Evolutionary conservation across 2,113 vertebrate species (phyloP).

Genomic region (Pteruthius melanotis): DNA sequence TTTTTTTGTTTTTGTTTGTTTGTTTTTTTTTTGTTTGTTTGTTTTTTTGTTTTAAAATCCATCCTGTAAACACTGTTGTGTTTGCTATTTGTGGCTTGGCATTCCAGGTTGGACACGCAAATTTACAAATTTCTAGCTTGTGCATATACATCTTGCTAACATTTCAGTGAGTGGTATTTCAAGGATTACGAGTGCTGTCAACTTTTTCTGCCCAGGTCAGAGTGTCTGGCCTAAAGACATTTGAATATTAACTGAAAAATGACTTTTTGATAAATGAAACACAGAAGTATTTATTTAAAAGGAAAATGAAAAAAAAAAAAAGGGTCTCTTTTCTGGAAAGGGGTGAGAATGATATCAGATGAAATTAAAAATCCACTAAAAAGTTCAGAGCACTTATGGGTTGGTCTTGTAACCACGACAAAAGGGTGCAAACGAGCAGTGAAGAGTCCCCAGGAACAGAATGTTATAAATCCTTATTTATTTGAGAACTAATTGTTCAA

Average conservation of each 20-base stretch:
- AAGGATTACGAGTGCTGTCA: neutral
- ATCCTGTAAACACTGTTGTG: neutral
- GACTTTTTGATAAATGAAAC: neutral
- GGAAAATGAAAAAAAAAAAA: neutral
- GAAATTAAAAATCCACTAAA: neutral
- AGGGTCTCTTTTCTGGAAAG: neutral
- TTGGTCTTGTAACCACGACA: neutral
- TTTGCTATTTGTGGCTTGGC: neutral
- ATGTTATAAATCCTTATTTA: neutral
- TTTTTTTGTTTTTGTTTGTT: too few species aligned
- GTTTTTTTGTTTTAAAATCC: neutral
- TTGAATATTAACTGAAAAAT: neutral
- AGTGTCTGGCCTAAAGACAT: neutral
- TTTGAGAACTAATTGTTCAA: neutral
- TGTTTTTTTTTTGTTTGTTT: too few species aligned
- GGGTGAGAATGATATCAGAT: neutral
- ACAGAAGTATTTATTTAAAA: neutral
- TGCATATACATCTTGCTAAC: neutral
- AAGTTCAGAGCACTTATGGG: neutral
- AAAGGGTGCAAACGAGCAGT: neutral
- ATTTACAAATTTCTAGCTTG: neutral
- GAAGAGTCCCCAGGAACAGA: neutral
- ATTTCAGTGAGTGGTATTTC: neutral
- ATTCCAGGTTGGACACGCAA: neutral
- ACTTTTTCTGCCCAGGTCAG: neutral